Evolutionary conservation across 2,113 vertebrate genomes (phyloP), one percentile per base, ranked within the genome.

Genomic region (Sylvicapra grimmia): DNA sequence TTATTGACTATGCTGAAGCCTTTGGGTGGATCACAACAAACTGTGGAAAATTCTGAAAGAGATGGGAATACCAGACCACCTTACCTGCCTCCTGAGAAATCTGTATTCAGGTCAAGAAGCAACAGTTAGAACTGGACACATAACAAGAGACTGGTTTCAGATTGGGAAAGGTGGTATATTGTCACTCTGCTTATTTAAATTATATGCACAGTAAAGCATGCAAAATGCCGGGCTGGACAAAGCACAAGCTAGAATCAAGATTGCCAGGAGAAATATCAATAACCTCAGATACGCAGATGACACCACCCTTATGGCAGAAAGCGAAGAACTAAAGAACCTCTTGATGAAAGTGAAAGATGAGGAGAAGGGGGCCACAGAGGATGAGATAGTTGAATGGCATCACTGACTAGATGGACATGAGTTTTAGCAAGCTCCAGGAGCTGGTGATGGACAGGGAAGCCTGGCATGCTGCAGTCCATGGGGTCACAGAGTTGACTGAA

Each of bases 191-290:
- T 40, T 72, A 72, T 72, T 72, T 72, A 72, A 72, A 19, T 72
- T 72, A 40, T 6, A 72, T 23, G n/a, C 68, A 72, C 19, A 72
- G 68, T 23, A 72, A 5, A 72, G 40, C n/a, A 23, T 36, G 68
- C 0, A 6, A 72, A 72, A 72, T 23, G 5, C 19, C 2, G 0
- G n/a, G n/a, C n/a, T 72, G 68, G n/a, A 72, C 1, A 10, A 36
- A 72, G n/a, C 68, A 72, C 68, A 40, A 72, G 2, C 5, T 23
- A n/a, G 10, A 72, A 40, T 72, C 68, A 6, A 72, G 68, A 40
- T 12, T 40, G n/a, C 19, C 4, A 3, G 19, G 68, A 40, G 68
- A 23, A 72, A 72, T 6, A 72, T 40, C n/a, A 72, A 72, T 40
- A 72, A 72, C n/a, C 19, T 72, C 68, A 72, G 68, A 40, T 12